Evolutionary conservation across 2,113 vertebrate species (phyloP).

Genomic region (Melozone crissalis): DNA sequence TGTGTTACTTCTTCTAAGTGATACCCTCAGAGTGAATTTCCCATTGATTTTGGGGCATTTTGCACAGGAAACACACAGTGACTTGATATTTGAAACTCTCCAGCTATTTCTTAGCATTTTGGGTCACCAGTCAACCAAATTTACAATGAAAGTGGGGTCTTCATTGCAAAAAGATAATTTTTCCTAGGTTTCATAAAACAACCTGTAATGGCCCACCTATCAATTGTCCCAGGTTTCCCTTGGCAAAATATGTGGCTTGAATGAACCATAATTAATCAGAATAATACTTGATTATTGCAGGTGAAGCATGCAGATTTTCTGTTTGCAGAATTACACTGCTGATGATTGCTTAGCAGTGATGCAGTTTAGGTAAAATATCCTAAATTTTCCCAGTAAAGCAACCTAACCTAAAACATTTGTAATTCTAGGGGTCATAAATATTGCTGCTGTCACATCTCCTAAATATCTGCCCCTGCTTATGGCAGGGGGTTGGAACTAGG

Average conservation of each 20-base stretch:
- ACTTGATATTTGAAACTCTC: neutral
- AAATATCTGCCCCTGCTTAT: neutral
- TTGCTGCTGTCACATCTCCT: neutral
- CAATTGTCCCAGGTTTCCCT: neutral
- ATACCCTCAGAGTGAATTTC: neutral
- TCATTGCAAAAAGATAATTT: neutral
- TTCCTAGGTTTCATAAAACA: neutral
- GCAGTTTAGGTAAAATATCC: neutral
- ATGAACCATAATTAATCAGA: neutral
- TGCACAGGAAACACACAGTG: neutral
- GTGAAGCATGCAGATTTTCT: neutral
- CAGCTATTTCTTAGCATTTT: neutral
- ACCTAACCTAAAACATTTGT: neutral
- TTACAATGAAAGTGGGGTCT: accelerated
- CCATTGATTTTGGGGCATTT: neutral
- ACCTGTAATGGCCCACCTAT: too few species aligned
- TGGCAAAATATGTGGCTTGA: neutral
- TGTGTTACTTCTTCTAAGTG: neutral
- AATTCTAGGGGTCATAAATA: neutral
- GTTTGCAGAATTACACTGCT: neutral
- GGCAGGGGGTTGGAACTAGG: neutral
- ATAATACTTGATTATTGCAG: neutral
- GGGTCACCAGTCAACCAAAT: neutral
- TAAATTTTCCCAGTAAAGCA: neutral
- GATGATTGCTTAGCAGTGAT: neutral